Percentiles rank a stretch among this genome's conserved stretches.
phyloP scores from a whole-genome alignment of 1,140 invertebrate genomes.

The Ceratosolen solmsi region DNA sequence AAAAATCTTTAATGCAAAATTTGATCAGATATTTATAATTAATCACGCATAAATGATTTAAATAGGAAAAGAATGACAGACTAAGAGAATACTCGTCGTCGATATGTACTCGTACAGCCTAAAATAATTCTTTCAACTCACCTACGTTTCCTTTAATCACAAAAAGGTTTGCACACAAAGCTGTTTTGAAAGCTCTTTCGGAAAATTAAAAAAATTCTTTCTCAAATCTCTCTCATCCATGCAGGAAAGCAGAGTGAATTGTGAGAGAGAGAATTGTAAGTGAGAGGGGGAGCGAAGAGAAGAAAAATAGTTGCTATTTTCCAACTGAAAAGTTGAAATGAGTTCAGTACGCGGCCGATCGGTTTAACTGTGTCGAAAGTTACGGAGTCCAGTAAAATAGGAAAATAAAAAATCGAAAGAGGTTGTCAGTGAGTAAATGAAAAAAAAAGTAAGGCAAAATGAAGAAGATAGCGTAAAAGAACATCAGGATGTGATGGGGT shows the following conservation, averaged over 20 bases:
- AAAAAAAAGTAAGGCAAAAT: not conserved
- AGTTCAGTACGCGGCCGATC: constrained; percentile 30
- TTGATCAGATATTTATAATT: too few species aligned
- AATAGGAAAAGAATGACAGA: constrained; percentile 13
- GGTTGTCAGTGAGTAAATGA: constrained; percentile 2
- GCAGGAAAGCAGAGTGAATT: not conserved
- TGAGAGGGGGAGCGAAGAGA: not conserved
- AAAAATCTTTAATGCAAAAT: too few species aligned
- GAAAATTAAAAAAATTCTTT: constrained; percentile 53
- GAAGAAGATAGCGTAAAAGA: constrained; percentile 1
- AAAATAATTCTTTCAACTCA: not conserved
- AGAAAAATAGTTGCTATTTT: constrained; percentile 2
- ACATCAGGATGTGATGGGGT: not conserved
- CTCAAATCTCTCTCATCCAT: constrained; percentile 32
- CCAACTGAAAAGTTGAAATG: constrained; percentile 46
- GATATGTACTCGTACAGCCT: not conserved
- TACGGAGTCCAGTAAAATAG: constrained; percentile 4
- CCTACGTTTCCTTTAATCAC: not conserved
- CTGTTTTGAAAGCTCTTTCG: constrained; percentile 36
- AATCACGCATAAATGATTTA: too few species aligned
- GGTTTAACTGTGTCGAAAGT: constrained; percentile 40
- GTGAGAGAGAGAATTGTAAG: not conserved
- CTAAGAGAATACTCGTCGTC: not conserved
- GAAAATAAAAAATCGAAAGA: not conserved
- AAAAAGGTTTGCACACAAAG: constrained; percentile 24